A percentile compares a stretch with the other conserved stretches of the same genome.
Conservation (phyloP, 2,113 vertebrate species). For the Erpornis zantholeuca region DNA sequence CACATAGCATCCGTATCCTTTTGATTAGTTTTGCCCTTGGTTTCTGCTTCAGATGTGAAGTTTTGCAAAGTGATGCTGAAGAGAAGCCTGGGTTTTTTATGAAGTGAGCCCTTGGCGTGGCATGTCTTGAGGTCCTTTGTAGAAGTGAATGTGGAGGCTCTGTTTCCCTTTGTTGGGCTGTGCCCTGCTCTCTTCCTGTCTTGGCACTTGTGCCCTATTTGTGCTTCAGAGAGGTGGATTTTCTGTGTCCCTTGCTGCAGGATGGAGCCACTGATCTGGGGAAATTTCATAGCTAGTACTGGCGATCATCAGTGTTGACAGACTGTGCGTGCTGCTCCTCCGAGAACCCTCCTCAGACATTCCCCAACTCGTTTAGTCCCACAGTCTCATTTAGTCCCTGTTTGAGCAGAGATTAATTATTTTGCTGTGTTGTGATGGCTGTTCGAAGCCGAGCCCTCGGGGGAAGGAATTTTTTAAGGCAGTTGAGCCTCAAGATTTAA, state of each 20-base stretch:
- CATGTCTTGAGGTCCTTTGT: neutral
- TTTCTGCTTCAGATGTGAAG: conserved; percentile 54
- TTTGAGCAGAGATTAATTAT: neutral
- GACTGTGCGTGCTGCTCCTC: neutral
- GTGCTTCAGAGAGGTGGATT: neutral
- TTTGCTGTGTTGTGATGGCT: neutral
- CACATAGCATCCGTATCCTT: conserved; percentile 26
- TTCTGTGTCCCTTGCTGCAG: neutral
- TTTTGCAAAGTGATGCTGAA: neutral
- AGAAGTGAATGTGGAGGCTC: neutral
- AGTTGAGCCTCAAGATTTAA: neutral
- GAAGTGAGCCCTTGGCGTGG: neutral
- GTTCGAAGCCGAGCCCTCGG: neutral
- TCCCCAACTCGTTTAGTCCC: neutral
- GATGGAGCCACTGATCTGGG: neutral
- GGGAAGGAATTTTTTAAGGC: neutral
- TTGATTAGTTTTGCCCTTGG: conserved; percentile 63
- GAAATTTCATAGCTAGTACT: neutral
- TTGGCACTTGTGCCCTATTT: neutral
- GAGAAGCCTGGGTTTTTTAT: neutral
- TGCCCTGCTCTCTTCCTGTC: neutral
- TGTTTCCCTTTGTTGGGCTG: neutral
- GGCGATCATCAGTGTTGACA: neutral
- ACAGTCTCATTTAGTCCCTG: neutral
- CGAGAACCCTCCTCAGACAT: neutral